These are phyloP conservation scores for Nasonia oneida DNA, from an alignment of 2,888 invertebrate species.

Conservation along the genomic window DNA sequence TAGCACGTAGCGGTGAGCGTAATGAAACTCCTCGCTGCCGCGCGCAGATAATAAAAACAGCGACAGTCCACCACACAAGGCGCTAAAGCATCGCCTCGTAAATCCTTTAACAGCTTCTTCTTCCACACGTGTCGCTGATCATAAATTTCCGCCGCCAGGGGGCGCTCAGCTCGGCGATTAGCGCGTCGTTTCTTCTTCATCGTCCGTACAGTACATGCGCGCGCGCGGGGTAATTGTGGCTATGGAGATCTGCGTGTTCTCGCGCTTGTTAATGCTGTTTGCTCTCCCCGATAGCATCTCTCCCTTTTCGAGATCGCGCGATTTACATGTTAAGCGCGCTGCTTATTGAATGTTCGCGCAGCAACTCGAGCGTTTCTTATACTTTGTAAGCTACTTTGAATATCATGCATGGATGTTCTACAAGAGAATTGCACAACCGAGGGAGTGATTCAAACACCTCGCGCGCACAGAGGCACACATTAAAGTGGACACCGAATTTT, in stretches of 20 bases:
- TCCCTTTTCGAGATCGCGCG: neutral
- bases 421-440: neutral
- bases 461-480: too few species aligned
- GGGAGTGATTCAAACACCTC: neutral
- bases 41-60: neutral
- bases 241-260: neutral
- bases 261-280: neutral
- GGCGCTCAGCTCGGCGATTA: constrained; percentile 19
- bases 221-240: neutral
- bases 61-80: neutral
- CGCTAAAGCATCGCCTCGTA: constrained; percentile 6
- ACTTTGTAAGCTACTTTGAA: neutral
- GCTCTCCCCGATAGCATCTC: neutral
- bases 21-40: constrained; percentile 6
- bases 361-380: neutral
- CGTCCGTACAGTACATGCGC: constrained; percentile 5
- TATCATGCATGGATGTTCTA: neutral
- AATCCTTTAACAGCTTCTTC: constrained; percentile 30
- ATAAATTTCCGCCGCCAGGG: constrained; percentile 12
- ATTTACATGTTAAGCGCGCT: neutral
- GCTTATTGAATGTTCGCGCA: neutral
- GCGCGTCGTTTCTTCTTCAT: constrained; percentile 15
- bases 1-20: neutral
- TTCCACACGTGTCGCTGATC: constrained; percentile 21
- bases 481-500: neutral